These are phyloP conservation scores for Odontomyia ornata DNA, from an alignment of 2,888 invertebrate genomes.

Conservation along the genomic window DNA sequence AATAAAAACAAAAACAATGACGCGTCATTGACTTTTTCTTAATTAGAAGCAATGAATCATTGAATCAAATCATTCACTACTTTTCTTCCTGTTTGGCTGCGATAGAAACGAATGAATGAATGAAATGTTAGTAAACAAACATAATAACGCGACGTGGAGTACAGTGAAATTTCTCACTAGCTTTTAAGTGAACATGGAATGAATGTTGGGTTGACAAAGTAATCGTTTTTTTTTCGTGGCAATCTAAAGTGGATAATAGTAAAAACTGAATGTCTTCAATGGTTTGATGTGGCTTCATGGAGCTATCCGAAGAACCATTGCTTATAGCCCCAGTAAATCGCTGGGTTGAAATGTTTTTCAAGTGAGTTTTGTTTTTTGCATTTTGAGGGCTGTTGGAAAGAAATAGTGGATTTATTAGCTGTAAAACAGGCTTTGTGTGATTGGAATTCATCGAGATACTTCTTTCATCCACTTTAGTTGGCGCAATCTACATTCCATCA, in stretches of 20 bases:
- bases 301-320: too few relatives aligned
- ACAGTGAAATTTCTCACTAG: background rate
- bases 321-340: too few relatives aligned
- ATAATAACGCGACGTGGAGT: background rate
- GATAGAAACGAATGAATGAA: background rate
- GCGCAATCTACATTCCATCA: background rate
- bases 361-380: too few relatives aligned
- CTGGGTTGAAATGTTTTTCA: too few relatives aligned
- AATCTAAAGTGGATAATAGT: background rate
- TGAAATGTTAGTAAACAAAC: background rate
- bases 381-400: too few relatives aligned
- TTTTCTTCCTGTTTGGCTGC: background rate
- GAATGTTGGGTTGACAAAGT: background rate
- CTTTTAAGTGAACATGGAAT: background rate
- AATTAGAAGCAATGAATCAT: constrained; percentile 13
- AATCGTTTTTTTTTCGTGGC: background rate
- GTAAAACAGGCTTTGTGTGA: too few relatives aligned
- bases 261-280: background rate
- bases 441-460: background rate
- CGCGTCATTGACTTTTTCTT: constrained; percentile 8
- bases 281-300: too few relatives aligned
- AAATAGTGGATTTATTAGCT: too few relatives aligned
- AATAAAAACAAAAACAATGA: background rate
- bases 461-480: background rate
- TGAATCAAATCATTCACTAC: background rate